These are phyloP conservation scores for Melopsittacus undulatus DNA, from an alignment of 2,797 vertebrate genomes.

Conservation along the genomic window DNA sequence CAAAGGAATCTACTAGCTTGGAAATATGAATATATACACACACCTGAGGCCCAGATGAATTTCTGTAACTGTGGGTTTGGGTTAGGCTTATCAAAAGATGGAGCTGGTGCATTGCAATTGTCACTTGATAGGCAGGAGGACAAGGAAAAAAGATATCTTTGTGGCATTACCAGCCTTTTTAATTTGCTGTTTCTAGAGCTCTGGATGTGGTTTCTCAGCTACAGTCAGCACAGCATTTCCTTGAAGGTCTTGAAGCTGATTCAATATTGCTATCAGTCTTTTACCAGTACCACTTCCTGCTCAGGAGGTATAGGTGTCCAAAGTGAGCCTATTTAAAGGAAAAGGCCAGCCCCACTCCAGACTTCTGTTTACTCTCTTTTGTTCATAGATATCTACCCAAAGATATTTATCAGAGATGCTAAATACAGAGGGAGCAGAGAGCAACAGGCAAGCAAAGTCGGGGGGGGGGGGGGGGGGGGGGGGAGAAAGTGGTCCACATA, in stretches of 20 bases:
- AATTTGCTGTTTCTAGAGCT: background rate
- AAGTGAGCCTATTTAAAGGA: background rate
- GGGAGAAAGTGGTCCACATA: background rate
- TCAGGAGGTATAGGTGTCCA: background rate
- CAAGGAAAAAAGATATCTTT: background rate
- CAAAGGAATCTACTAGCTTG: background rate
- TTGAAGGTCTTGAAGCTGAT: background rate
- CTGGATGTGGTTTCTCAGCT: background rate
- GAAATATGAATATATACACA: background rate
- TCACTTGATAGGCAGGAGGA: background rate
- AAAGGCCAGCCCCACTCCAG: background rate
- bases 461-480: too few species aligned
- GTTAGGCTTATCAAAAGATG: background rate
- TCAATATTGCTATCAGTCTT: background rate
- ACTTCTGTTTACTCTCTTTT: background rate
- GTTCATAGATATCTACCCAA: background rate
- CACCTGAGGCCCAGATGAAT: background rate
- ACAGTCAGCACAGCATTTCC: background rate
- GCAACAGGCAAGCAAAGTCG: background rate
- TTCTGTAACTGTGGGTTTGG: background rate
- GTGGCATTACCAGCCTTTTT: background rate
- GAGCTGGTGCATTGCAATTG: background rate
- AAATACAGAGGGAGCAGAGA: background rate
- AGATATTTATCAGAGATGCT: background rate
- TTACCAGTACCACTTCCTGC: background rate